Conservation (phyloP, 2,113 vertebrate genomes). For the Pterocles burchelli region DNA sequence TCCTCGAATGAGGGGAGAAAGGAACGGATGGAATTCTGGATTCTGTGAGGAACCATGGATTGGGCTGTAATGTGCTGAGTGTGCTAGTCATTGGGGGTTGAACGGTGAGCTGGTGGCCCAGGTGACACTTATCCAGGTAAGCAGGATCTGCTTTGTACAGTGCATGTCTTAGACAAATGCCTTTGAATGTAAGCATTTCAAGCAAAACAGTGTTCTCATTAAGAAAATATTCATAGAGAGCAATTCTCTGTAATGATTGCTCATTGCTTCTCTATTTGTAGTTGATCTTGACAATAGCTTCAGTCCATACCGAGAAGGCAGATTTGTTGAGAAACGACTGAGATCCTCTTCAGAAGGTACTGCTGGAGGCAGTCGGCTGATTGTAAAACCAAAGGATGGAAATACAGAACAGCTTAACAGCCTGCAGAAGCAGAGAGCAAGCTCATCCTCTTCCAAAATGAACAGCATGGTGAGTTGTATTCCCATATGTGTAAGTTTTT, state of each 20-base stretch:
- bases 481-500: rapidly evolving
- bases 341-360: constrained; percentile 96
- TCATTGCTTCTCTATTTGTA: constrained; percentile 23
- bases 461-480: constrained; percentile 91
- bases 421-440: constrained; percentile 86
- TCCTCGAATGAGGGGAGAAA: neutral
- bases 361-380: constrained; percentile 85
- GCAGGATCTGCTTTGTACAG: neutral
- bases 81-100: neutral
- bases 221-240: neutral
- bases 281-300: constrained; percentile 75
- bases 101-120: neutral
- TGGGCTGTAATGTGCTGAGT: neutral
- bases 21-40: neutral
- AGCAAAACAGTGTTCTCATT: neutral
- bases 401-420: constrained; percentile 78
- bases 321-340: constrained; percentile 87
- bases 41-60: rapidly evolving
- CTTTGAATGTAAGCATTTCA: neutral
- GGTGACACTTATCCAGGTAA: neutral
- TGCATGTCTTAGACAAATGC: rapidly evolving
- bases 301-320: constrained; percentile 90
- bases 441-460: constrained; percentile 94
- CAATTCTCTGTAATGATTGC: neutral
- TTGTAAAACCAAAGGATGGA: constrained; percentile 86